These are phyloP conservation scores for Semnornis frantzii DNA, from an alignment of 2,113 vertebrate species.

Conservation along the genomic window DNA sequence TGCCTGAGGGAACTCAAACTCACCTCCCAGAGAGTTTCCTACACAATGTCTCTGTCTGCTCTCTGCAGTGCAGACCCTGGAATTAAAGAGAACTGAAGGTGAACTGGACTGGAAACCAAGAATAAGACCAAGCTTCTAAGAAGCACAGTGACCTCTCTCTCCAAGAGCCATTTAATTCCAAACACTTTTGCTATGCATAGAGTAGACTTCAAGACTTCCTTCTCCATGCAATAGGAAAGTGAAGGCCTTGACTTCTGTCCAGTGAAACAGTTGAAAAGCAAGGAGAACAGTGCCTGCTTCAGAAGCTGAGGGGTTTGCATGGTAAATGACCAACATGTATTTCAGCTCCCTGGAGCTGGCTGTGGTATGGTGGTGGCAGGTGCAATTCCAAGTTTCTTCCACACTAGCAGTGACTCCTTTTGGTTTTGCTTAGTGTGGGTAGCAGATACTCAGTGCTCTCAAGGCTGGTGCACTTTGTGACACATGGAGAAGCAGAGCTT, in stretches of 20 bases:
- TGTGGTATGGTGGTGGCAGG: not conserved
- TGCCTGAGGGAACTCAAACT: constrained; percentile 51
- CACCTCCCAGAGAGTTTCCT: constrained; percentile 56
- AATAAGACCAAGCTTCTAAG: not conserved
- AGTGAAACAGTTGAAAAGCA: not conserved
- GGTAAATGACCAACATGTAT: not conserved
- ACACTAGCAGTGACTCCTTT: not conserved
- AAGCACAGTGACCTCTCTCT: not conserved
- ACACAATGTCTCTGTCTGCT: not conserved
- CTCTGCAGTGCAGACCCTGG: not conserved
- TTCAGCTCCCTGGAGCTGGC: not conserved
- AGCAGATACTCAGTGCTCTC: not conserved
- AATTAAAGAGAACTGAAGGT: not conserved
- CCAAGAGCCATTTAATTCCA: not conserved
- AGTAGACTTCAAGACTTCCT: not conserved
- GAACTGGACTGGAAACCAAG: not conserved
- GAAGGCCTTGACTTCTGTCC: not conserved
- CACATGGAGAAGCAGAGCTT: not conserved
- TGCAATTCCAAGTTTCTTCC: not conserved
- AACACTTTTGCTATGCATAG: not conserved
- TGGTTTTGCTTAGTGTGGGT: not conserved
- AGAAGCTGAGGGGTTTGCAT: not conserved
- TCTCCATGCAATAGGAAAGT: not conserved
- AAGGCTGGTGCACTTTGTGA: not conserved
- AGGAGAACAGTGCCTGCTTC: not conserved